Base-by-base conservation (phyloP, 35 echinoderm and acorn worm genomes). In the Hemicentrotus pulcherrimus region DNA sequence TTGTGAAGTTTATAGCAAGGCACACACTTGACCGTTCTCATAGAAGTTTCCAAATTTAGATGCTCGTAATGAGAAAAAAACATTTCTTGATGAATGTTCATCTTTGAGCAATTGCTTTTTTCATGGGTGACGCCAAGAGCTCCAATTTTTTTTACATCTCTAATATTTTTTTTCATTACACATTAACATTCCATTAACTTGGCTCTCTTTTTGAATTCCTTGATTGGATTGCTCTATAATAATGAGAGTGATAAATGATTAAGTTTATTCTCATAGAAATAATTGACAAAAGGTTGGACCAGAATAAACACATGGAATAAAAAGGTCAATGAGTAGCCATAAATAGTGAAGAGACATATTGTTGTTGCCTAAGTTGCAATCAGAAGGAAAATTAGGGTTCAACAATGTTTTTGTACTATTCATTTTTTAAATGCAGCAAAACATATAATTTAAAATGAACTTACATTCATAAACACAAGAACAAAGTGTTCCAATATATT, bases 11-110 rank as follows among this genome's bases (percentile, higher is more conserved):
- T 78, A 78, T 78, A 18, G 65, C 18, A 78, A 6, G 18, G 65
- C 65, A n/a, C 65, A 78, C 65, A 78, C 65, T 28, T 18, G 19
- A 22, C 65, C 19, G 65, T 22, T 78, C 65, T 78, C 65, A 28
- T 55, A 78, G 65, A 78, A 78, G 65, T 78, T 78, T 78, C 65
- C 65, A 78, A 78, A 78, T 78, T 78, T 78, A 78, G 65, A 78
- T 28, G 88, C 88, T 41, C 4, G 12, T 90, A 45, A 32, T 30
- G 24, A 90, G 88, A 32, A 45, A 86, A 30, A 90, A 90, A 90
- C 46, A 47, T 47, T 90, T 90, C 31, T 90, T 33, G 33, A 90
- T 78, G 65, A 78, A 78, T 78, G 65, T 78, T 78, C 65, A 78
- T 78, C 19, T 28, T 7, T 22, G 19, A 78, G 22, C 28, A 8